These are phyloP conservation scores for Magallana nippona DNA, from an alignment of 2,888 invertebrate species.

Conservation along the genomic window DNA sequence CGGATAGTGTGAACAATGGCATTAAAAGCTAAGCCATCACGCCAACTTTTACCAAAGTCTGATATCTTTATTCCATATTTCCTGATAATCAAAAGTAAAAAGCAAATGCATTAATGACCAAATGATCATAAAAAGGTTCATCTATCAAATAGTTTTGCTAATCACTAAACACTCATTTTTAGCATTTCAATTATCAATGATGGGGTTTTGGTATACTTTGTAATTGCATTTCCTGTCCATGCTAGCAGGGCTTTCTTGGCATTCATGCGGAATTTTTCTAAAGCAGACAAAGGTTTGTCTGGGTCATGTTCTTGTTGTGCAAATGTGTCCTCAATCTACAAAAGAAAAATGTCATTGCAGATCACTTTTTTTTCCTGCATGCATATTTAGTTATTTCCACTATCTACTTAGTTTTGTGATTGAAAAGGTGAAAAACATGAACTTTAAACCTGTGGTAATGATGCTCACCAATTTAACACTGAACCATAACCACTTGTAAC, in stretches of 20 bases:
- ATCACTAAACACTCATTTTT: background rate
- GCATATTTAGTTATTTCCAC: too few relatives aligned
- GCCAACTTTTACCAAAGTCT: slow-evolving; percentile 97
- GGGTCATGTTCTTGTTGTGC: slow-evolving; percentile 61
- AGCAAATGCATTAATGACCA: background rate
- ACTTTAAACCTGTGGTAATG: too few relatives aligned
- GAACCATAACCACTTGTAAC: too few relatives aligned
- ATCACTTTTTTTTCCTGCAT: too few relatives aligned
- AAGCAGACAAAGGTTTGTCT: slow-evolving; percentile 58
- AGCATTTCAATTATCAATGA: background rate
- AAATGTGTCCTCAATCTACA: slow-evolving; percentile 75
- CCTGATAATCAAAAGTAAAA: slow-evolving; percentile 81
- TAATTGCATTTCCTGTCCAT: slow-evolving; percentile 96
- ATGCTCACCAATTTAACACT: too few relatives aligned
- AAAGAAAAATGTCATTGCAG: background rate
- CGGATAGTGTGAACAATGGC: slow-evolving; percentile 97
- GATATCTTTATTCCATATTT: slow-evolving; percentile 92
- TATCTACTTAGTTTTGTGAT: too few relatives aligned
- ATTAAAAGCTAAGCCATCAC: slow-evolving; percentile 96
- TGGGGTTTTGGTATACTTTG: slow-evolving; percentile 73
- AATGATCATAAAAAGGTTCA: too few relatives aligned
- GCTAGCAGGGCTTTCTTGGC: slow-evolving; percentile 94
- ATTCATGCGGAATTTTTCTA: slow-evolving; percentile 84
- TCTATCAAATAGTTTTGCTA: too few relatives aligned
- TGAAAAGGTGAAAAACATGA: too few relatives aligned